phyloP scores from a whole-genome alignment of 1,140 invertebrate genomes.

The Daktulosphaira vitifoliae region DNA sequence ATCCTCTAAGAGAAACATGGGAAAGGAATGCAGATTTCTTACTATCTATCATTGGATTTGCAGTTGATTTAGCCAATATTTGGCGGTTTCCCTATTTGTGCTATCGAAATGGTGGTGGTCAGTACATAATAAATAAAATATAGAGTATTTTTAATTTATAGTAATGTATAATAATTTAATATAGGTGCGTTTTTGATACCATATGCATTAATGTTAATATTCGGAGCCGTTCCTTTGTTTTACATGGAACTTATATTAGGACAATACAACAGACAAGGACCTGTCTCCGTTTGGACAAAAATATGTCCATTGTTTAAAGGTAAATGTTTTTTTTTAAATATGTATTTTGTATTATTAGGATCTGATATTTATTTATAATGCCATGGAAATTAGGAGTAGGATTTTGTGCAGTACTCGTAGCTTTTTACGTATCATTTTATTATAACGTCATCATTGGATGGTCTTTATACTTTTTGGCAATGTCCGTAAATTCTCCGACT shows the following conservation, averaged over 20 bases:
- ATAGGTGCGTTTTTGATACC: constrained; percentile 61
- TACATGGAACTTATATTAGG: constrained; percentile 78
- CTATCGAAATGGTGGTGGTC: constrained; percentile 71
- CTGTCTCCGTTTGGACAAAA: constrained; percentile 63
- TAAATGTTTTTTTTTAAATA: constrained; percentile 43
- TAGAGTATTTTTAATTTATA: neutral
- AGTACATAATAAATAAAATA: constrained; percentile 40
- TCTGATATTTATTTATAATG: too few relatives aligned
- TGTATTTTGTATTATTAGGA: too few relatives aligned
- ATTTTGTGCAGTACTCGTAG: constrained; percentile 74
- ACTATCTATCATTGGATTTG: constrained; percentile 84
- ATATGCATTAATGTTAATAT: constrained; percentile 60
- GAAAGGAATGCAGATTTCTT: constrained; percentile 84
- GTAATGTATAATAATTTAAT: constrained; percentile 36
- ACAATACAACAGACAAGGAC: constrained; percentile 69
- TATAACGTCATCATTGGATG: constrained; percentile 90
- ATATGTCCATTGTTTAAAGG: constrained; percentile 90
- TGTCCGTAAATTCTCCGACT: constrained; percentile 48
- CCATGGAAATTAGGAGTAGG: constrained; percentile 81
- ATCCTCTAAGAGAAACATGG: constrained; percentile 52
- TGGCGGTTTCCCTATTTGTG: constrained; percentile 78
- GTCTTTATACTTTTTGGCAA: constrained; percentile 74
- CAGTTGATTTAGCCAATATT: constrained; percentile 85
- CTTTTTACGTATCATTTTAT: constrained; percentile 82
- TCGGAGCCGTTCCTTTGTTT: constrained; percentile 74